Evolutionary conservation across 2,797 vertebrate genomes (phyloP).

Genomic region (Lophotriccus pileatus): DNA sequence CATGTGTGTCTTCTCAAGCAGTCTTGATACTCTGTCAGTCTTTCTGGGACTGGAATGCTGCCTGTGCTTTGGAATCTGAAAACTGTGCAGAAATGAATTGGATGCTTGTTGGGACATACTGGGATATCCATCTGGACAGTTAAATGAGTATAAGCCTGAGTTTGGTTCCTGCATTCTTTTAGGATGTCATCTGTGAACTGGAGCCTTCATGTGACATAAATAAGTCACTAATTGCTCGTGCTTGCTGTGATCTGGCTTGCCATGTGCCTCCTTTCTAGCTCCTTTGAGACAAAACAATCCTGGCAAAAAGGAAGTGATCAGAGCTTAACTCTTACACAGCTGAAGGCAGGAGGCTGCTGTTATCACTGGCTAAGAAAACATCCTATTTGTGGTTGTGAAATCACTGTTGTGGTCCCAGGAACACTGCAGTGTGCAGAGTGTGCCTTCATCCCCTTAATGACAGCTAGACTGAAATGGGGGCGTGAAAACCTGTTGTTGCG

Average conservation of each 20-base stretch:
- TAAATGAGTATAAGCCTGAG: neutral
- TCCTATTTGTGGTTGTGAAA: neutral
- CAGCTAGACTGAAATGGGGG: neutral
- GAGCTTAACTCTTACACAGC: neutral
- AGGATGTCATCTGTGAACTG: neutral
- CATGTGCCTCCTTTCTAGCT: neutral
- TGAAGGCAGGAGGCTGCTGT: neutral
- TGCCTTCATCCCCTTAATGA: neutral
- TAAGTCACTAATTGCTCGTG: neutral
- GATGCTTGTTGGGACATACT: neutral
- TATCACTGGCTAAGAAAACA: neutral
- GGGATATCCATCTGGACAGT: neutral
- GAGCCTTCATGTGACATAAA: neutral
- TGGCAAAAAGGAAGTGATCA: neutral
- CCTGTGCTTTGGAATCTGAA: neutral
- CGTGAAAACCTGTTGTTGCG: neutral
- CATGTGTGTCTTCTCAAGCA: neutral
- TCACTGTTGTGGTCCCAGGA: neutral
- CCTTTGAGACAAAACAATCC: neutral
- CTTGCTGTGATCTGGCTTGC: neutral
- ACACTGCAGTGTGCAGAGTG: rapidly evolving
- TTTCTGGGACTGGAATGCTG: neutral
- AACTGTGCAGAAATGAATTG: neutral
- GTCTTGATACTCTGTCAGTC: neutral
- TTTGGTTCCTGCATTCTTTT: neutral